These are phyloP conservation scores for Ridgeia piscesae DNA, from an alignment of 1,140 invertebrate species.

Conservation along the genomic window DNA sequence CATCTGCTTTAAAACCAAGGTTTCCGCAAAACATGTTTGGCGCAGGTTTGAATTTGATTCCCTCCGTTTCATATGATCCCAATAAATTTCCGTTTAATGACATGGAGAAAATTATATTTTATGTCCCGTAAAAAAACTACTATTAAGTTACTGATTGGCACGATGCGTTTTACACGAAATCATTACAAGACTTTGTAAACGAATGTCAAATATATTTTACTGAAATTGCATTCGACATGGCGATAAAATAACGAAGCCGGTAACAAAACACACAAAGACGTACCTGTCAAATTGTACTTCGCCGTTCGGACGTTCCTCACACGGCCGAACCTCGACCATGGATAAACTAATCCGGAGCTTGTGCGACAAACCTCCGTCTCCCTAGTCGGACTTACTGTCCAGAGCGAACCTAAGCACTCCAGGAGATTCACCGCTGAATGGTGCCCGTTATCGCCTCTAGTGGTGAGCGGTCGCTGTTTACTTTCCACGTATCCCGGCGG, in stretches of 20 bases:
- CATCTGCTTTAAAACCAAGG: too few relatives aligned
- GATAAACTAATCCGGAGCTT: not conserved
- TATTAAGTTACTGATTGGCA: not conserved
- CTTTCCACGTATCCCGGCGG: not conserved
- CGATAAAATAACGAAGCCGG: not conserved
- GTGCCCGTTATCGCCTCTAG: not conserved
- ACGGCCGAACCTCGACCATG: not conserved
- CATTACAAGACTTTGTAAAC: not conserved
- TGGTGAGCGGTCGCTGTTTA: not conserved
- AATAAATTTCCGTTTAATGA: not conserved
- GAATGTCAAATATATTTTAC: too few relatives aligned
- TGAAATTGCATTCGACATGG: too few relatives aligned
- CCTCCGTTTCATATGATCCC: not conserved
- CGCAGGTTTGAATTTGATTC: too few relatives aligned
- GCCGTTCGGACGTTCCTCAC: not conserved
- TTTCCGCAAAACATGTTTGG: too few relatives aligned
- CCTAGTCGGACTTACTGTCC: not conserved
- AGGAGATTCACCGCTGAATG: not conserved
- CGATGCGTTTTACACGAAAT: not conserved
- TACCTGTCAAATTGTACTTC: not conserved
- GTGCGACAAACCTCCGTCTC: not conserved
- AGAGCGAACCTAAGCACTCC: not conserved
- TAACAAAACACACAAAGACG: not conserved
- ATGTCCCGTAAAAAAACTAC: not conserved
- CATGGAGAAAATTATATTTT: not conserved